Base-by-base conservation (phyloP, 2,888 invertebrate genomes). In the Xanthorhoe spadicearia region DNA sequence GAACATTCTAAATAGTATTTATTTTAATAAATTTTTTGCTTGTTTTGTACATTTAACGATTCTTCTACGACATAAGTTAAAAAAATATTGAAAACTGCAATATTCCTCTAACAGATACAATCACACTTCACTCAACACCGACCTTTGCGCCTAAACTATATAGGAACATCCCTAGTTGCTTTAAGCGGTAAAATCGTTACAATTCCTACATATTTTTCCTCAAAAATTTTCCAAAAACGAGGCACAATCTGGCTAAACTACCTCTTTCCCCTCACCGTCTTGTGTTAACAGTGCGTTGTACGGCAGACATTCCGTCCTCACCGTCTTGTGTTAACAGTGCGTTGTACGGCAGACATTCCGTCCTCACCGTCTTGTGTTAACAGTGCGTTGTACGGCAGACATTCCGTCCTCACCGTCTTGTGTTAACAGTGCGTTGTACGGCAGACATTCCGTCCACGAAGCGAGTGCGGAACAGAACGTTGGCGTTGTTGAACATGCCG, bases 401-500 rank as follows among this genome's bases (percentile, higher is more conserved):
- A 98, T 97, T 59, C 17, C 8, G 17, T 0, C 8, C 38, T 73
- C 72, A 83, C 10, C 80, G 73, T 1, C 80, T 66, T 2, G 72
- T 1, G 83, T 84, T 86, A 75, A 82, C 94, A 3, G 94, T 95
- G 70, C 97, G 94, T 35, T 95, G 94, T 43, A 99, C 97, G 4
- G 96, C 95, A 0, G 99, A 99, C 91, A 98, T 97, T 59, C 99
- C 99, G 90, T 99, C 99, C 32, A 97, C 95, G 89, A 99, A 99
- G 78, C 96, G 95, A 0, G 99, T 99, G 62, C 97, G 96, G 93
- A 98, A 99, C 62, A 99, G 89, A 23, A 99, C 99, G 90, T 99
- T 99, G 0, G 99, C 99, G 91, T 99, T 99, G 91, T 97, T 98
- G 93, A 99, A 99, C 98, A 99, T 99, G 32, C 99, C 99, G 87